A percentile compares a stretch with the other conserved stretches of the same genome.
Conservation (phyloP, 2,113 vertebrate genomes). For the Muntiacus muntjak region DNA sequence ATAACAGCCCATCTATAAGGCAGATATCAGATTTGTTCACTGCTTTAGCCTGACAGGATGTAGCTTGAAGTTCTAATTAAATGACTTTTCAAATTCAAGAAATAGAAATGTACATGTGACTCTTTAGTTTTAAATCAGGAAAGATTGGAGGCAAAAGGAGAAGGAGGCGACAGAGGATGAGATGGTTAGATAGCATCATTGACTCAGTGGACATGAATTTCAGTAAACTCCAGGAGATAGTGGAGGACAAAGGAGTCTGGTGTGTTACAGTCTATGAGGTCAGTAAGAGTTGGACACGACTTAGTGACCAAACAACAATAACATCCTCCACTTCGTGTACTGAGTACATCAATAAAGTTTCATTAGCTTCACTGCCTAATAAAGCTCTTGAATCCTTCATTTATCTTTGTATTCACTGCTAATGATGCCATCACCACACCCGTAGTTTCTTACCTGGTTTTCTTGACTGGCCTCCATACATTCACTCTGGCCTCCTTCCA, state of each 20-base stretch:
- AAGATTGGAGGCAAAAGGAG: neutral
- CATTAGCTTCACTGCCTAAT: neutral
- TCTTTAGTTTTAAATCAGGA: neutral
- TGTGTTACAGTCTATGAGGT: neutral
- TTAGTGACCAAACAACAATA: neutral
- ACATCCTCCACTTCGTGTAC: neutral
- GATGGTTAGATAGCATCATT: neutral
- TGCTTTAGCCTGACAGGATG: neutral
- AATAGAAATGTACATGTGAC: neutral
- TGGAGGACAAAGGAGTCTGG: neutral
- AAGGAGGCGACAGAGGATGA: neutral
- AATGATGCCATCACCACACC: neutral
- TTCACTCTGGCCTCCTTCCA: neutral
- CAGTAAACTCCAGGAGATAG: neutral
- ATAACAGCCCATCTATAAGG: neutral
- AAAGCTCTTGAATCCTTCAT: neutral
- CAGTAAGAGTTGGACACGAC: neutral
- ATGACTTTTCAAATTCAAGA: neutral
- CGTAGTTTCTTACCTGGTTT: neutral
- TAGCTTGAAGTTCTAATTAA: neutral
- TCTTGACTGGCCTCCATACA: neutral
- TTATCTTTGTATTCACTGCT: neutral
- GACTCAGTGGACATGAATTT: neutral
- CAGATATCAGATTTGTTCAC: neutral
- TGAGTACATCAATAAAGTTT: neutral